These are phyloP conservation scores for Sweltsa coloradensis DNA, from an alignment of 1,140 invertebrate species.

Conservation along the genomic window DNA sequence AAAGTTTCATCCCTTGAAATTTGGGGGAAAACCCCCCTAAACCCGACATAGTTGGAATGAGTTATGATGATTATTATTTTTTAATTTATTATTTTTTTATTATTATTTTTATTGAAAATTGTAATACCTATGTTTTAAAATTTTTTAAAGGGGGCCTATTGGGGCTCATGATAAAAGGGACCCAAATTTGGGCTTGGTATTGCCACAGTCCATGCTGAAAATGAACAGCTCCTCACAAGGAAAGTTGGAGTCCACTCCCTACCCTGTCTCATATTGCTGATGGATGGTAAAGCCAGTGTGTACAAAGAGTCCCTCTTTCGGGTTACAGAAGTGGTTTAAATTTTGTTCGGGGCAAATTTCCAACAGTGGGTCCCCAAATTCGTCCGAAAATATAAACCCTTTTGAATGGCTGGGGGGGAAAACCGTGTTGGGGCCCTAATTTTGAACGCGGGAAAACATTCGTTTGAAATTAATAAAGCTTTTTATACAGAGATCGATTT, in stretches of 20 bases:
- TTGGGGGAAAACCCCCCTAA: no score
- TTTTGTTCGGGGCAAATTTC: conserved; percentile 73
- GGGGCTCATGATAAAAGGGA: no score
- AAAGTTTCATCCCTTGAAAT: no score
- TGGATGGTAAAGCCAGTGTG: conserved; percentile 67
- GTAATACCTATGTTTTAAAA: no score
- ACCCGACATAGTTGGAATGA: no score
- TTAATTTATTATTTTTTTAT: no score
- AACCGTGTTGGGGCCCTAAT: conserved; percentile 83
- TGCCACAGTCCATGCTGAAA: conserved; percentile 72
- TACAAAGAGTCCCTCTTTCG: conserved; percentile 67
- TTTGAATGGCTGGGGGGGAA: conserved; percentile 76
- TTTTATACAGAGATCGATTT: conserved; percentile 73
- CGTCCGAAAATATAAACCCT: conserved; percentile 62
- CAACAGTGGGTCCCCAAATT: no score
- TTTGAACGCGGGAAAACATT: conserved; percentile 68
- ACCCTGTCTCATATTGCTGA: conserved; percentile 67
- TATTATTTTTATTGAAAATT: no score
- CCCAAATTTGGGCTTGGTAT: conserved; percentile 55
- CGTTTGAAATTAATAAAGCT: no score
- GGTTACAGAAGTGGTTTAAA: conserved; percentile 59
- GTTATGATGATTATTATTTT: no score
- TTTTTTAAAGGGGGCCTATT: no score
- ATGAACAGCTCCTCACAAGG: conserved; percentile 59
- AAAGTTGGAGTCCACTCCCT: conserved; percentile 65